Base-by-base conservation (phyloP, 2,113 vertebrate genomes). In the Gallinago jamesoni region DNA sequence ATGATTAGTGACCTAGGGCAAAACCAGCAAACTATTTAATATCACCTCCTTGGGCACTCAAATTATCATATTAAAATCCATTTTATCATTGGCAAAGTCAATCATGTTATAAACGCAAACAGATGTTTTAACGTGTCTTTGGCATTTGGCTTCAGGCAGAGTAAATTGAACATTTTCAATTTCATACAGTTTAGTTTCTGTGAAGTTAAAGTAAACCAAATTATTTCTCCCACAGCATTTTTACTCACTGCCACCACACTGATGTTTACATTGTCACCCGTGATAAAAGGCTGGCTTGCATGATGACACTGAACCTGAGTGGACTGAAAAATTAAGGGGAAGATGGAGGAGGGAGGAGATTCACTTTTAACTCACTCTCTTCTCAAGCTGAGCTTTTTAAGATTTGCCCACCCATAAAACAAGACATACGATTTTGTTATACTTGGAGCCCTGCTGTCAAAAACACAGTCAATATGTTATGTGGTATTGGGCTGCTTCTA, bases 31-130 rank as follows among this genome's bases (percentile, higher is more conserved):
- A 95, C 91, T 63, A 77, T 28, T 94, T 96, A 90, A 97, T 92
- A 82, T 57, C 88, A 93, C 84, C 59, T 97, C 95, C 82, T 70
- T 70, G 91, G 79, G 91, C 72, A 81, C 84, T 85, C 31, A 88
- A 93, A 97, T 97, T 87, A 93, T 68, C 76, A 57, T 79, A 87
- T 96, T 97, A 96, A 96, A 96, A 95, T 79, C 90, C 70, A 90
- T 95, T 98, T 96, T 95, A 95, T 95, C 94, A 96, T 10, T 91
- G 75, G 84, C 80, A 74, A 88, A 93, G 70, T 77, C 92, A 84
- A 95, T 87, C 83, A 93, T 10, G 9, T 59, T 55, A 19, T 96
- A 96, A 97, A 93, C 0, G 22, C 90, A 96, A 97, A 94, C 92
- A 98, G 93, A 96, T 96, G 90, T 88, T 97, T 93, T 41, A 77